Evolutionary conservation across 2,797 vertebrate genomes (phyloP).

Genomic region (Peromyscus aztecus): DNA sequence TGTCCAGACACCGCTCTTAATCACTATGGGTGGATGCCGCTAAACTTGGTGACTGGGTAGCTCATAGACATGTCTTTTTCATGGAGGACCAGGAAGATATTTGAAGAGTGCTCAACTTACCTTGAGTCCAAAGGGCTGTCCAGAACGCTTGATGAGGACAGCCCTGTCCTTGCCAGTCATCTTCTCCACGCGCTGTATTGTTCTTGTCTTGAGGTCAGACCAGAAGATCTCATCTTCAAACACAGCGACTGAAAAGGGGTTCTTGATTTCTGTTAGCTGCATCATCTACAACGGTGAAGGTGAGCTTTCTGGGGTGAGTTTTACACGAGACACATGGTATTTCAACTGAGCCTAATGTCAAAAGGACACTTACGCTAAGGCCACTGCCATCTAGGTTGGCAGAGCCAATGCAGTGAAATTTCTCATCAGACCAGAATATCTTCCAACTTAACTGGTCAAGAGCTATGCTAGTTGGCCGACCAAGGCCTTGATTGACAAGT

Average conservation of each 20-base stretch:
- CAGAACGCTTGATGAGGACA: conserved; percentile 92
- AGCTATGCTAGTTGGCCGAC: conserved; percentile 93
- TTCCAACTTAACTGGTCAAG: conserved; percentile 90
- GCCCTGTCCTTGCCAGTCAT: conserved; percentile 92
- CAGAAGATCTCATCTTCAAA: conserved; percentile 94
- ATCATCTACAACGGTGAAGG: conserved; percentile 88
- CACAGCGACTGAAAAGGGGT: conserved; percentile 92
- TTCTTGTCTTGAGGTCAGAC: conserved; percentile 92
- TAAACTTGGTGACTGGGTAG: not conserved
- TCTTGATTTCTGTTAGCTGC: conserved; percentile 90
- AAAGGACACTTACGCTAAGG: conserved; percentile 88
- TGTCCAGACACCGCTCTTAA: not conserved
- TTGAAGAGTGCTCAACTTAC: conserved; percentile 82
- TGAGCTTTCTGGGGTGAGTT: not conserved
- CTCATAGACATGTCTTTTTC: not conserved
- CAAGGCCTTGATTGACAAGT: conserved; percentile 89
- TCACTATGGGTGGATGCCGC: not conserved
- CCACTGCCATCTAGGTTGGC: conserved; percentile 90
- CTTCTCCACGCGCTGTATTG: conserved; percentile 92
- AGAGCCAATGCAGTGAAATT: conserved; percentile 92
- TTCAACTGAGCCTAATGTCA: not conserved
- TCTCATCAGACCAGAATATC: conserved; percentile 96
- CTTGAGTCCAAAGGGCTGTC: conserved; percentile 94
- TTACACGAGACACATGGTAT: not conserved
- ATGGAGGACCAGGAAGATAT: not conserved